Conservation (phyloP, 2,797 vertebrate genomes). For the Danio aesculapii region DNA sequence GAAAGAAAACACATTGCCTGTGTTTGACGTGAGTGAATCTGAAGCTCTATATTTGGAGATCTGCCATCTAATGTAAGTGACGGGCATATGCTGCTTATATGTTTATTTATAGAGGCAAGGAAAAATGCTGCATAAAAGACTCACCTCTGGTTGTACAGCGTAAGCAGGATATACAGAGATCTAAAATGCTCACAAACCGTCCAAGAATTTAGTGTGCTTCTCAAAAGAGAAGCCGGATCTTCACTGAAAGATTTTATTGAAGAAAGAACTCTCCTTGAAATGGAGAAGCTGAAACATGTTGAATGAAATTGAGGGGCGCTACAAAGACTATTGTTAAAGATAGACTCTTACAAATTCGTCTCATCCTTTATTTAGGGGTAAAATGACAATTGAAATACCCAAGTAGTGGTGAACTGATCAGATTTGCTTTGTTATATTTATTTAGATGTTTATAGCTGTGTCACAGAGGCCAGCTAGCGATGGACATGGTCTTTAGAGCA, state of each 20-base stretch:
- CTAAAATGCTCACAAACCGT: not conserved
- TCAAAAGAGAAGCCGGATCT: not conserved
- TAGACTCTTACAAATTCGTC: too few relatives aligned
- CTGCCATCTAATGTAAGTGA: constrained; percentile 2
- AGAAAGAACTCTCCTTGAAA: not conserved
- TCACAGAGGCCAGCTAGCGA: too few relatives aligned
- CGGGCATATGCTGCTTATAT: not conserved
- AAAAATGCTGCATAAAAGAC: not conserved
- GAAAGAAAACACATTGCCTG: not conserved
- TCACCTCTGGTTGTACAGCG: not conserved
- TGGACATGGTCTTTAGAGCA: too few relatives aligned
- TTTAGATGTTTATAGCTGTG: too few relatives aligned
- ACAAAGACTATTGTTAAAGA: not conserved
- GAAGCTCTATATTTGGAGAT: not conserved
- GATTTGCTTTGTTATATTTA: too few relatives aligned
- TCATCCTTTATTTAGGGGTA: too few relatives aligned
- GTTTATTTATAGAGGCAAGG: constrained; percentile 23
- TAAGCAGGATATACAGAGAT: not conserved
- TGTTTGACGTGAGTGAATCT: not conserved
- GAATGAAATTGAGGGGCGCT: not conserved
- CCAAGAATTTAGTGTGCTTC: not conserved
- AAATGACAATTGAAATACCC: too few relatives aligned
- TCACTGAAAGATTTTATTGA: not conserved
- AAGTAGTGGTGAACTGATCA: too few relatives aligned
- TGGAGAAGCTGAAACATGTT: not conserved